Evolutionary conservation across 2,888 invertebrate genomes (phyloP).

Genomic region (Ophion ellenae): DNA sequence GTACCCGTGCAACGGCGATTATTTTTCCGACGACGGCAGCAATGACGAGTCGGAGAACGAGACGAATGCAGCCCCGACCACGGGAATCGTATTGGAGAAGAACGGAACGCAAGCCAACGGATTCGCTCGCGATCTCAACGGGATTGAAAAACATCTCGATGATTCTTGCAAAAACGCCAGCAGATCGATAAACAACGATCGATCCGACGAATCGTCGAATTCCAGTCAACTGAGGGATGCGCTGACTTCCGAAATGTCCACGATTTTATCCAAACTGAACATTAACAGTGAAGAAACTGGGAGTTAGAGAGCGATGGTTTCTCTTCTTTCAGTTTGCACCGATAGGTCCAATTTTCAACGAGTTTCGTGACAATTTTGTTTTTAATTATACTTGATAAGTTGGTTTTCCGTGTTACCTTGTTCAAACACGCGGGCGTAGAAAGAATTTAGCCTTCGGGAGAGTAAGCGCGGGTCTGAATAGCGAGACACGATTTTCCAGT

Average conservation of each 20-base stretch:
- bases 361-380: background rate
- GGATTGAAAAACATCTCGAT: conserved; percentile 13
- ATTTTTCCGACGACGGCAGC: background rate
- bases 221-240: background rate
- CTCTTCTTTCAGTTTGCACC: background rate
- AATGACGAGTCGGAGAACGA: background rate
- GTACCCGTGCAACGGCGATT: background rate
- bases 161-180: conserved; percentile 8
- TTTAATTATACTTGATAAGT: background rate
- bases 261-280: conserved; percentile 11
- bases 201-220: conserved; percentile 43
- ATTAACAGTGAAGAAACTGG: conserved; percentile 1
- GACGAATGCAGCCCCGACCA: conserved; percentile 19
- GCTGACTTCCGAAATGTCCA: conserved; percentile 14
- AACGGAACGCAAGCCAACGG: conserved; percentile 23
- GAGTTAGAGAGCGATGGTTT: background rate
- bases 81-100: conserved; percentile 21
- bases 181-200: conserved; percentile 20
- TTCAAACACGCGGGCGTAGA: background rate
- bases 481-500: background rate
- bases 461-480: background rate
- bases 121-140: background rate
- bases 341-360: background rate
- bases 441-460: background rate
- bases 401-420: background rate